Conservation (phyloP, 2,113 vertebrate species). For the Haemorhous mexicanus region DNA sequence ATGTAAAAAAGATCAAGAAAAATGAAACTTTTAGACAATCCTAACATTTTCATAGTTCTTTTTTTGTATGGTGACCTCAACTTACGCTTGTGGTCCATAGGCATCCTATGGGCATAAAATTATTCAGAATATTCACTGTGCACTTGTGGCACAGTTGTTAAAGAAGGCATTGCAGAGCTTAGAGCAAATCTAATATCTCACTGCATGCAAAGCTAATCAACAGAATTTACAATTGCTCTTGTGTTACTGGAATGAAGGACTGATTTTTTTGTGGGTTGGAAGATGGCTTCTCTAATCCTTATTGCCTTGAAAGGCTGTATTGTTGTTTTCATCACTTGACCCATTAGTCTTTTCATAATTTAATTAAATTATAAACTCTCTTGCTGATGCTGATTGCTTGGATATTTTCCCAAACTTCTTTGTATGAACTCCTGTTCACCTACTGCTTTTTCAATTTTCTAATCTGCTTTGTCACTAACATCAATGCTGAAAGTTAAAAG, state of each 20-base stretch:
- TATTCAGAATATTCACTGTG: not conserved
- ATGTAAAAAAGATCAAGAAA: not conserved
- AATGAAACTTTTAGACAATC: not conserved
- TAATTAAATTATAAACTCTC: constrained; percentile 59
- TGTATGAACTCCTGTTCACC: constrained; percentile 38
- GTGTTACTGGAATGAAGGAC: constrained; percentile 53
- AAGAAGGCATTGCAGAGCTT: not conserved
- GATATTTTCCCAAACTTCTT: constrained; percentile 22
- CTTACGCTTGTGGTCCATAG: not conserved
- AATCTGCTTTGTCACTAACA: not conserved
- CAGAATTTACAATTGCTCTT: constrained; percentile 49
- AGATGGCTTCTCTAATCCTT: constrained; percentile 38
- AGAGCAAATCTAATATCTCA: not conserved
- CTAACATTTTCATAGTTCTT: not conserved
- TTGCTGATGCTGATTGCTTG: constrained; percentile 5
- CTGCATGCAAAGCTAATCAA: constrained; percentile 19
- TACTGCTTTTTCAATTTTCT: constrained; percentile 42
- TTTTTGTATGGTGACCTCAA: not conserved
- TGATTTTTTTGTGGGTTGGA: constrained; percentile 31
- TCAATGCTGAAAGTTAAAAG: constrained; percentile 1
- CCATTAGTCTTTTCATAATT: constrained; percentile 58
- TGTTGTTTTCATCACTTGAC: constrained; percentile 57
- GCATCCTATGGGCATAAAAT: constrained; percentile 1
- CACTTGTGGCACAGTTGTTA: not conserved
- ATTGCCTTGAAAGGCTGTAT: constrained; percentile 51